A percentile compares a stretch with the other conserved stretches of the same genome.
Conservation (phyloP, 2,113 vertebrate species). For the Fulmarus glacialis region DNA sequence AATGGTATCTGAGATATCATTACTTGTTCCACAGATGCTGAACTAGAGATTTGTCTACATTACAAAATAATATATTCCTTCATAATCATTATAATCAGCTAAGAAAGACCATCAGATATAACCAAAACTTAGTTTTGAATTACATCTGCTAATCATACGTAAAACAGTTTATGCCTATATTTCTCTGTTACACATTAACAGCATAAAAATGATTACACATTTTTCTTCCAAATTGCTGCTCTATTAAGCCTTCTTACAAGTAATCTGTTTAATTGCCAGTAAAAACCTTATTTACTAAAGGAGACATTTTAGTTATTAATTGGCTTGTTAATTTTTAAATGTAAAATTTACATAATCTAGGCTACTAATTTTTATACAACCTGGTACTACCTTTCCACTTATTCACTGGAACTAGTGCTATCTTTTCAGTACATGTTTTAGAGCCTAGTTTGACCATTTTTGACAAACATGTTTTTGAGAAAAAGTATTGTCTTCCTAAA, state of each 20-base stretch:
- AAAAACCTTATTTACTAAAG: background rate
- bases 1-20: fast-evolving
- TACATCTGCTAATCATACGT: background rate
- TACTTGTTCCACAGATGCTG: background rate
- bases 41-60: background rate
- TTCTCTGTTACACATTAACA: background rate
- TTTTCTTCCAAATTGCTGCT: background rate
- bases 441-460: background rate
- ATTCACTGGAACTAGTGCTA: background rate
- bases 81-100: background rate
- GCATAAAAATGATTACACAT: background rate
- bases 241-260: background rate
- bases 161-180: background rate
- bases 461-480: background rate
- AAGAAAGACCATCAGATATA: background rate
- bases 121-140: background rate
- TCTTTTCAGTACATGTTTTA: background rate
- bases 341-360: background rate
- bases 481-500: background rate
- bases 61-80: background rate
- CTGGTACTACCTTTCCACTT: background rate
- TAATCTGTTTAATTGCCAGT: background rate
- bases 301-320: background rate
- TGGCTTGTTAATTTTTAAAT: background rate
- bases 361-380: background rate